Percentiles rank a stretch among this genome's conserved stretches.
Evolutionary conservation across 1,140 invertebrate species (phyloP).

Genomic region (Hylyphantes graminicola): DNA sequence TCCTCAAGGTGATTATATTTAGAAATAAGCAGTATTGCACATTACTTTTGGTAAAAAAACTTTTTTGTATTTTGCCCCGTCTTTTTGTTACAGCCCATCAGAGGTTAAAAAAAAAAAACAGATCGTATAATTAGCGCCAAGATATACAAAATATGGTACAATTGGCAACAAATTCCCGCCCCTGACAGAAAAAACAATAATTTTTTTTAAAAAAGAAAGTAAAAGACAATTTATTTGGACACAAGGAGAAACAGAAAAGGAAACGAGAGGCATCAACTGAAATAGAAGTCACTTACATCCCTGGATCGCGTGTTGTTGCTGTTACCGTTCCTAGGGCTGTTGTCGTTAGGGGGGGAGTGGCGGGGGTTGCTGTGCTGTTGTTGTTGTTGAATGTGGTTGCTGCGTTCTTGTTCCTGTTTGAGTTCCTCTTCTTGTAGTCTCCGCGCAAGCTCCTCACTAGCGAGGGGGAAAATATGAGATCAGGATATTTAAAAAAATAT

Average conservation of each 20-base stretch:
- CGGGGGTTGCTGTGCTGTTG: background rate
- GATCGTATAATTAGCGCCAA: no score
- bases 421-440: constrained; percentile 69
- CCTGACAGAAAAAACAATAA: no score
- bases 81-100: no score
- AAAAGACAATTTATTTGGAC: background rate
- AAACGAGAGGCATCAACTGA: no score
- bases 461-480: constrained; percentile 25
- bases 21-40: no score
- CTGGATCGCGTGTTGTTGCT: background rate
- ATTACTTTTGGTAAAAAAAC: no score
- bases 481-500: background rate
- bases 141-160: no score
- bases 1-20: no score
- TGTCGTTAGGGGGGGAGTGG: background rate
- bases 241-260: background rate
- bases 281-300: constrained; percentile 33
- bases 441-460: constrained; percentile 69
- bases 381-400: background rate
- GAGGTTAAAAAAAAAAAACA: no score
- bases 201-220: no score
- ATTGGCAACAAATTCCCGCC: no score
- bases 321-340: background rate
- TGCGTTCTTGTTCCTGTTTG: constrained; percentile 8
- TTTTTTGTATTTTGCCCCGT: no score